Base-by-base conservation (phyloP, 2,888 invertebrate genomes). In the Nomada lathburiana region DNA sequence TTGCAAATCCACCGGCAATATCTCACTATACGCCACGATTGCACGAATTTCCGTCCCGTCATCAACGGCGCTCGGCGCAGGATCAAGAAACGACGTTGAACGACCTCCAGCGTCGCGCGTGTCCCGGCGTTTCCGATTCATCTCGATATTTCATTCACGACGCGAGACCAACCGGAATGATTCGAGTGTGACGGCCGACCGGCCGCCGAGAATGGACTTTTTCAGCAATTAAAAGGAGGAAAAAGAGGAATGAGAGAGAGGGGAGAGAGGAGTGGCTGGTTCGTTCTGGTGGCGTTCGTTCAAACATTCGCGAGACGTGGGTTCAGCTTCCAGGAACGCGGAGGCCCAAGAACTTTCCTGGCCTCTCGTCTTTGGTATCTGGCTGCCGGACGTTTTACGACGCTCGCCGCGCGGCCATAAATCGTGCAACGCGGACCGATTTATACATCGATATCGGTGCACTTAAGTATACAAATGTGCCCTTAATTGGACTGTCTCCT, bases 401-500 rank as follows among this genome's bases (percentile, higher is more conserved):
- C 88, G 90, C 89, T 90, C 89, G 88, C 89, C 86, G 85, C 86
- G 84, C 81, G 84, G 88, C 84, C 88, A 89, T 92, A 91, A 91
- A 92, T 92, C 89, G 87, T 87, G 83, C 77, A 65, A 80, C 81
- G 77, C 80, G 77, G 84, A 80, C 87, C 90, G 91, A 91, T 91
- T 90, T 91, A 90, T 89, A 87, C 85, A 89, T 85, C 89, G 89
- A 92, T 91, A 91, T 91, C 89, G 86, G 82, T 85, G 89, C 89
- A 89, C 89, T 89, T 90, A 89, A 91, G 83, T 87, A 86, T 89
- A 91, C 91, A 90, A 91, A 90, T 91, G 91, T 88, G 89, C 88
- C 89, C 89, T 91, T 92, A 92, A 92, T 92, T 92, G 90, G 91
- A 89, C 91, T 87, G 89, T 90, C 89, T 90, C 86, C 85, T 88